A percentile compares a stretch with the other conserved stretches of the same genome.
Conservation (phyloP, 2,888 invertebrate genomes). For the Sicus ferrugineus region DNA sequence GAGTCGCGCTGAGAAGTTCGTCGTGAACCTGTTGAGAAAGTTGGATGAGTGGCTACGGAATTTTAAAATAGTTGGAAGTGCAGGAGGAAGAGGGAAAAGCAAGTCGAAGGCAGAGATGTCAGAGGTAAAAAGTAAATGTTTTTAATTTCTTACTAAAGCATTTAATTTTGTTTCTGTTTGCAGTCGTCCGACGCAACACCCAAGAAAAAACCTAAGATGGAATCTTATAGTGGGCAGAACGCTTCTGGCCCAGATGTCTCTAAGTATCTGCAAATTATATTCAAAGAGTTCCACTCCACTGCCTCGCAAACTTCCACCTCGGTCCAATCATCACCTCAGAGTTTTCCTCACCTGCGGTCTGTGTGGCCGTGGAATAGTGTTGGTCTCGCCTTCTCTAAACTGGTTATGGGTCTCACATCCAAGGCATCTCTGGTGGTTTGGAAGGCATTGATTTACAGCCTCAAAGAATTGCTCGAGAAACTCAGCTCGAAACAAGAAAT, state of each 20-base stretch:
- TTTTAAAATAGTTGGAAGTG: slow-evolving; percentile 35
- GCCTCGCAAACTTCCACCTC: background rate
- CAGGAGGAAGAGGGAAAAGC: background rate
- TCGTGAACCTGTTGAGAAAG: slow-evolving; percentile 54
- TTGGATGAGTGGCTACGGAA: slow-evolving; percentile 51
- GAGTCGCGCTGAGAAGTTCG: slow-evolving; percentile 58
- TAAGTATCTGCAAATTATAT: slow-evolving; percentile 44
- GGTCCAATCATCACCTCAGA: background rate
- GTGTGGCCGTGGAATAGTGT: slow-evolving; percentile 57
- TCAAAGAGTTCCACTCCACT: slow-evolving; percentile 43
- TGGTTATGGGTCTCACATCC: slow-evolving; percentile 55
- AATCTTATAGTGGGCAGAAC: no score
- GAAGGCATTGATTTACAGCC: slow-evolving; percentile 55
- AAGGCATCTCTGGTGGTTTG: slow-evolving; percentile 62
- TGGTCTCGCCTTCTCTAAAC: slow-evolving; percentile 55
- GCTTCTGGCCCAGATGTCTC: background rate
- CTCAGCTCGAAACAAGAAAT: slow-evolving; percentile 25
- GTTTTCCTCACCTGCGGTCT: slow-evolving; percentile 46
- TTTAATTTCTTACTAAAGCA: background rate
- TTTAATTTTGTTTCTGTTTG: slow-evolving; percentile 22
- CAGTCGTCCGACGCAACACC: background rate
- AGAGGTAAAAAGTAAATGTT: background rate
- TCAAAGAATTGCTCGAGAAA: slow-evolving; percentile 45
- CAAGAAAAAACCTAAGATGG: slow-evolving; percentile 17
- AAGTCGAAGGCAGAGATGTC: background rate